Conservation (phyloP, 2,888 invertebrate genomes). For the Plebejus melissa region DNA sequence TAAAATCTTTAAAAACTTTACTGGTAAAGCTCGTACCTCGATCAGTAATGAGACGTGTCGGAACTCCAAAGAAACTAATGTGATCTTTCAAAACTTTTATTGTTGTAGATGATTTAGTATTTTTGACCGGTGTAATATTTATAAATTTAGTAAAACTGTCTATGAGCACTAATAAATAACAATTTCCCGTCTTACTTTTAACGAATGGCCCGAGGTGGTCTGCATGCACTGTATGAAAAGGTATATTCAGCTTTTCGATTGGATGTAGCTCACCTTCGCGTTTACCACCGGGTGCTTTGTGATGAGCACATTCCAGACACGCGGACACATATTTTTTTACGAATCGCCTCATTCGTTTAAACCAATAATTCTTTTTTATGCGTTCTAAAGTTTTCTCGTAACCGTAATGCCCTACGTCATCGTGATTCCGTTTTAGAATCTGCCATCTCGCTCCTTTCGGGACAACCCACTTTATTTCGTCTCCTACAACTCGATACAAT, state of each 20-base stretch:
- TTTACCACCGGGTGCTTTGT: conserved; percentile 36
- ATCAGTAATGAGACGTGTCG: conserved; percentile 37
- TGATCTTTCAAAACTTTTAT: conserved; percentile 34
- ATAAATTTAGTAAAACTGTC: conserved; percentile 30
- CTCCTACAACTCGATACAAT: conserved; percentile 25
- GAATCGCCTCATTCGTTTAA: conserved; percentile 38
- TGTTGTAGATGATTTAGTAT: conserved; percentile 30
- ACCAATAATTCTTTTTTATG: conserved; percentile 38
- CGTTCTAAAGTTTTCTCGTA: conserved; percentile 37
- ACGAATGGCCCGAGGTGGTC: too few relatives aligned
- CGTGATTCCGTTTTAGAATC: conserved; percentile 38
- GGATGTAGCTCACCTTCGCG: conserved; percentile 32
- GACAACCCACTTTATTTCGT: conserved; percentile 38
- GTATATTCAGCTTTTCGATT: too few relatives aligned
- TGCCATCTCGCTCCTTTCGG: conserved; percentile 39
- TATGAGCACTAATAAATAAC: conserved; percentile 35
- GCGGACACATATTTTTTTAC: conserved; percentile 37
- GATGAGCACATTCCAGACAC: conserved; percentile 38
- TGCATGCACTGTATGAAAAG: too few relatives aligned
- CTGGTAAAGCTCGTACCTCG: conserved; percentile 37
- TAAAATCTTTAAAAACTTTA: conserved; percentile 33
- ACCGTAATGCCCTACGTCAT: conserved; percentile 37
- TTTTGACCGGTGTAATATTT: conserved; percentile 9
- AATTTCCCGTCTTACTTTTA: conserved; percentile 35
- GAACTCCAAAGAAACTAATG: conserved; percentile 37